These are phyloP conservation scores for Hylomyscus alleni DNA, from an alignment of 2,797 vertebrate species.

Conservation along the genomic window DNA sequence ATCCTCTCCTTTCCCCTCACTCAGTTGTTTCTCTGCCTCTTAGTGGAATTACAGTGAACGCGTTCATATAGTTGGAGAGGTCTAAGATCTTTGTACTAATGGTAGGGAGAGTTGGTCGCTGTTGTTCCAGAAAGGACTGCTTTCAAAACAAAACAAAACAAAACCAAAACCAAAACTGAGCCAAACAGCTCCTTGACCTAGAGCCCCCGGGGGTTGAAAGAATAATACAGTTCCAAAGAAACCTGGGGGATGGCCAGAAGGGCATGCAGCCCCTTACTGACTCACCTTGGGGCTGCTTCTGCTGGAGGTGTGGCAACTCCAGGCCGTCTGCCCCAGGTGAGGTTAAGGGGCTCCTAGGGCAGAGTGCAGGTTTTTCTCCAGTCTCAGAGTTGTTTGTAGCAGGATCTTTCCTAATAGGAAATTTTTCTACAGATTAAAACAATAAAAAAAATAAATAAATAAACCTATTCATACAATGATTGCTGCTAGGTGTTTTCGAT, in stretches of 20 bases:
- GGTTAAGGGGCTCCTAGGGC: neutral
- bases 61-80: neutral
- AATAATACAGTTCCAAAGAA: slow-evolving; percentile 49
- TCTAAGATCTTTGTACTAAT: neutral
- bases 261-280: slow-evolving; percentile 45
- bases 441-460: neutral
- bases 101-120: neutral
- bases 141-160: neutral
- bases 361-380: neutral
- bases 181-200: neutral
- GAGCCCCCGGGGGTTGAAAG: neutral
- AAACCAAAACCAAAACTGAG: neutral
- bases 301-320: neutral
- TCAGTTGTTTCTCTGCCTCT: neutral
- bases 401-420: neutral
- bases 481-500: neutral
- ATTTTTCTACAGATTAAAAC: neutral
- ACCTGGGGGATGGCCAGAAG: slow-evolving; percentile 60
- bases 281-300: slow-evolving; percentile 41
- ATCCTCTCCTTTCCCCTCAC: neutral
- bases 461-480: neutral
- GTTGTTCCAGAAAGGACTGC: neutral
- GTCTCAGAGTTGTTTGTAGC: neutral
- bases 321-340: neutral
- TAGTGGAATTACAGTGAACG: neutral